Evolutionary conservation across 2,797 vertebrate species (phyloP).

Genomic region (Protonibea diacanthus): DNA sequence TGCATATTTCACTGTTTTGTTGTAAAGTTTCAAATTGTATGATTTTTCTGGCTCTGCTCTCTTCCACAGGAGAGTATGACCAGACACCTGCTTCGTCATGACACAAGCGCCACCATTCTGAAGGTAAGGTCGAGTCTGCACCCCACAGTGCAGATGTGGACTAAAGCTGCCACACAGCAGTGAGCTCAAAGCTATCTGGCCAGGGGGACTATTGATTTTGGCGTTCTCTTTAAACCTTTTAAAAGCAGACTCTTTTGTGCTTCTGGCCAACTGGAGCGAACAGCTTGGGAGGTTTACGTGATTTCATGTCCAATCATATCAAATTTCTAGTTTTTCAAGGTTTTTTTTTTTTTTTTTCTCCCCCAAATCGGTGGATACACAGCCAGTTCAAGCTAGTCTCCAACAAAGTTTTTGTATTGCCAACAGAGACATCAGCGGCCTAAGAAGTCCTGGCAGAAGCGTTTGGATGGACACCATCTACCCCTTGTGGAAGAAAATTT

Average conservation of each 20-base stretch:
- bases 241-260: background rate
- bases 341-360: background rate
- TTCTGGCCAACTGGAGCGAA: background rate
- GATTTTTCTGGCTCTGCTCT: background rate
- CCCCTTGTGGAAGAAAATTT: constrained; percentile 85
- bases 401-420: background rate
- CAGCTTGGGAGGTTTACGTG: background rate
- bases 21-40: background rate
- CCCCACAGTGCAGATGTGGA: background rate
- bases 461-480: constrained; percentile 71
- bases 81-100: constrained; percentile 84
- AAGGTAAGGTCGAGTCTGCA: constrained; percentile 67
- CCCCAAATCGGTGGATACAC: background rate
- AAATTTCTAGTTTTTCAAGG: background rate
- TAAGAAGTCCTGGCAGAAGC: constrained; percentile 85
- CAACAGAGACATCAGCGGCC: constrained; percentile 64
- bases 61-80: constrained; percentile 83
- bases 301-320: background rate
- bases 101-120: constrained; percentile 63
- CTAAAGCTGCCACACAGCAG: background rate
- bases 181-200: background rate
- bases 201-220: constrained; percentile 36
- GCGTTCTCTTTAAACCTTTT: constrained; percentile 22
- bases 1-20: background rate
- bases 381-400: background rate